phyloP scores from a whole-genome alignment of 2,888 invertebrate species.

The Diploptera punctata region DNA sequence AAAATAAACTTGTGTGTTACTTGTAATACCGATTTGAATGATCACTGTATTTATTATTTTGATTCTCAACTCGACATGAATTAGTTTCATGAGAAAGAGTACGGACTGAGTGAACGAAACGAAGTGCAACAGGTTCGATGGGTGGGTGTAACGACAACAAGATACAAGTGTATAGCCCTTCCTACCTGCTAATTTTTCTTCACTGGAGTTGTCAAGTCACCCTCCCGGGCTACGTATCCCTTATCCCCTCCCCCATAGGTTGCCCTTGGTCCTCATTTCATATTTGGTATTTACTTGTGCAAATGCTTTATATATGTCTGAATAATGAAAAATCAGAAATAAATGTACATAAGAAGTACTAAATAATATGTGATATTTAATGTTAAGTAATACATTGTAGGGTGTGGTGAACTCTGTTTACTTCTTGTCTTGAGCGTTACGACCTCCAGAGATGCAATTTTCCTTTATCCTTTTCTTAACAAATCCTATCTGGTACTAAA shows the following conservation, averaged over 20 bases:
- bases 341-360: constrained; percentile 58
- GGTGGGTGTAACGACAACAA: constrained; percentile 29
- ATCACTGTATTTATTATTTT: constrained; percentile 45
- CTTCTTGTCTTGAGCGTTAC: not conserved
- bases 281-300: constrained; percentile 60
- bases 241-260: constrained; percentile 41
- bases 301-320: constrained; percentile 64
- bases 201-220: constrained; percentile 35
- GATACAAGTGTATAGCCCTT: constrained; percentile 33
- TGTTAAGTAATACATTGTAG: constrained; percentile 25
- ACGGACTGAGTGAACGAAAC: constrained; percentile 29
- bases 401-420: constrained; percentile 16
- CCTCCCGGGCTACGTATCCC: constrained; percentile 35
- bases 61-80: constrained; percentile 36
- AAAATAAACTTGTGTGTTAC: constrained; percentile 40
- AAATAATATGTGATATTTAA: constrained; percentile 32
- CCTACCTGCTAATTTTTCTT: constrained; percentile 31
- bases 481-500: not conserved
- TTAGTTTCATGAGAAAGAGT: constrained; percentile 32
- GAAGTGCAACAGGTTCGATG: constrained; percentile 28
- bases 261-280: constrained; percentile 44
- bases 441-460: not conserved
- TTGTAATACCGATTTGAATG: constrained; percentile 42
- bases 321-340: constrained; percentile 58
- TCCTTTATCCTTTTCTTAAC: not conserved